Conservation (phyloP, 1,140 invertebrate species). For the Anastatus disparis region DNA sequence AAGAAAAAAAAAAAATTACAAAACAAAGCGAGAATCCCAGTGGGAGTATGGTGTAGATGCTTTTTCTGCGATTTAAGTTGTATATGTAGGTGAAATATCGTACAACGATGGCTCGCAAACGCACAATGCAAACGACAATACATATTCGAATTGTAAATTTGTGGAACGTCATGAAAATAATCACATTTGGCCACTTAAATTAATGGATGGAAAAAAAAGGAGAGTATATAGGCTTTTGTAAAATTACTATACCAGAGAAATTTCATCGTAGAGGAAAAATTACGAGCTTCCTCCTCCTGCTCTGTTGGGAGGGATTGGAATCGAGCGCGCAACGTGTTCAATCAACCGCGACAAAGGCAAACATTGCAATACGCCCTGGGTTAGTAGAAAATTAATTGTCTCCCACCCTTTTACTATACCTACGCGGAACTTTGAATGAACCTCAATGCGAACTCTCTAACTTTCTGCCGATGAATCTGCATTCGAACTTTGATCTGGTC, state of each 20-base stretch:
- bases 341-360: slow-evolving; percentile 34
- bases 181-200: slow-evolving; percentile 23
- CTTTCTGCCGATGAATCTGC: no score
- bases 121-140: neutral
- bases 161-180: slow-evolving; percentile 20
- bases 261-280: slow-evolving; percentile 18
- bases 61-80: no score
- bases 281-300: neutral
- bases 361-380: neutral
- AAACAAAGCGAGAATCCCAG: neutral
- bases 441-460: neutral
- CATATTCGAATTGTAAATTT: slow-evolving; percentile 2
- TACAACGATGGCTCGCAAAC: no score
- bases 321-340: neutral
- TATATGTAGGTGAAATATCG: slow-evolving; percentile 12
- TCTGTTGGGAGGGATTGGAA: neutral
- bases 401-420: slow-evolving; percentile 12
- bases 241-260: slow-evolving; percentile 10
- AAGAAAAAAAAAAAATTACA: no score
- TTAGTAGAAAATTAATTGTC: slow-evolving; percentile 32
- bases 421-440: neutral
- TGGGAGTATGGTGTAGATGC: neutral
- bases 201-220: neutral
- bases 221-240: neutral
- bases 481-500: no score